Base-by-base conservation (phyloP, 2,797 vertebrate species). In the Myripristis jacobus region DNA sequence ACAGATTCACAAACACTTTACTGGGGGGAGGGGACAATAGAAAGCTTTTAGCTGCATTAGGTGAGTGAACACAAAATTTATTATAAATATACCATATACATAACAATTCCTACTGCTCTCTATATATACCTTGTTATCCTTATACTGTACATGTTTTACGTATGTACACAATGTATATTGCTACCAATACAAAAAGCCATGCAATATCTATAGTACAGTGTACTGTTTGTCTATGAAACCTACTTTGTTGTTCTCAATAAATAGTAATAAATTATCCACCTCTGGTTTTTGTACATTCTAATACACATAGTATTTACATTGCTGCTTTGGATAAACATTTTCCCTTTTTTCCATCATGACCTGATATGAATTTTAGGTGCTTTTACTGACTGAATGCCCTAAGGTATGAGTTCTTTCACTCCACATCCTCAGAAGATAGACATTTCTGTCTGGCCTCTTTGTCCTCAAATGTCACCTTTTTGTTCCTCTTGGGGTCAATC, bases 401-500 rank as follows among this genome's bases (percentile, higher is more conserved):
- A 74, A 75, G 47, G 48, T 53, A 52, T 6, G 7, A 73, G 67
- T 75, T 79, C 29, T 24, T 74, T 91, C 67, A 93, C 77, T 88
- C 89, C 62, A 92, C 88, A 7, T 90, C 88, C 73, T 86, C 90
- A 21, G 93, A 90, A 87, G 96, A 96, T 87, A 97, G 94, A 92
- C 95, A 96, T 92, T 98, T 98, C 84, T 96, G 94, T 84, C 91
- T 93, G 74, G 95, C 93, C 66, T 97, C 95, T 24, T 95, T 96
- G 71, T 96, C 96, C 89, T 96, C 95, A 84, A 96, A 96, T 48
- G 95, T 94, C 81, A 97, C 95, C 85, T 96, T 96, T 93, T 96
- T 97, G 90, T 95, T 98, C 91, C 96, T 95, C 88, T 97, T 96
- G 83, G 96, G 96, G 81, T 98, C 96, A 69, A 98, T 97, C 97